Evolutionary conservation across 2,797 vertebrate genomes (phyloP).

Genomic region (Lagorchestes hirsutus): DNA sequence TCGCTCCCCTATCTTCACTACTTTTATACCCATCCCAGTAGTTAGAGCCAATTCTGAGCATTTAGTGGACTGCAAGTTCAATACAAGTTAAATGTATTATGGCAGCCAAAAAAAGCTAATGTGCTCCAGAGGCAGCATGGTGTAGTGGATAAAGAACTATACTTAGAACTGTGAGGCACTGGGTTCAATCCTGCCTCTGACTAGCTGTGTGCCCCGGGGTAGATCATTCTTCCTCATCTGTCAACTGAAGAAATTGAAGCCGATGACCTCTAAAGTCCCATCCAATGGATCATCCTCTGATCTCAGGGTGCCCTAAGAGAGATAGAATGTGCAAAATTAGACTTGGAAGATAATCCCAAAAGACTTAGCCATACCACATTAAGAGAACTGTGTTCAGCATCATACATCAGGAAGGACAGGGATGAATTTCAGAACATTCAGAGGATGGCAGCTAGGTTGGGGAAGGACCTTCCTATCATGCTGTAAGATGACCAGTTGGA

Average conservation of each 20-base stretch:
- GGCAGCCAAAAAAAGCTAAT: background rate
- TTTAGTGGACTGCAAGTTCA: background rate
- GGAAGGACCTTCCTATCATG: background rate
- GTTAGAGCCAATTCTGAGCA: slow-evolving; percentile 20
- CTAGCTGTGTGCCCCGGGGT: too few relatives aligned
- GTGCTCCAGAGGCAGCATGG: background rate
- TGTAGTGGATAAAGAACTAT: background rate
- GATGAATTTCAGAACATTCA: background rate
- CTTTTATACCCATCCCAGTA: slow-evolving; percentile 6
- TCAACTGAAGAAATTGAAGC: background rate
- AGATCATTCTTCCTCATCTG: background rate
- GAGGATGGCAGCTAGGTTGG: background rate
- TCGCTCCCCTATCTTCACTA: background rate
- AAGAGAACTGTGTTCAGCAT: background rate
- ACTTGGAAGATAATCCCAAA: background rate
- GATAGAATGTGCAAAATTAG: background rate
- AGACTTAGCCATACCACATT: background rate
- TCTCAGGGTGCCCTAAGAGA: background rate
- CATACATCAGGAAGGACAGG: background rate
- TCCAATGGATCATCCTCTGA: background rate
- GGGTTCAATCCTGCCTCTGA: background rate
- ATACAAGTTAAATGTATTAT: background rate
- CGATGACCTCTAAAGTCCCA: background rate
- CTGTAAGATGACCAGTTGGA: background rate
- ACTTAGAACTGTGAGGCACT: background rate